A percentile compares a stretch with the other conserved stretches of the same genome.
Evolutionary conservation across 1,140 invertebrate genomes (phyloP).

Genomic region (Parasteatoda tepidariorum): DNA sequence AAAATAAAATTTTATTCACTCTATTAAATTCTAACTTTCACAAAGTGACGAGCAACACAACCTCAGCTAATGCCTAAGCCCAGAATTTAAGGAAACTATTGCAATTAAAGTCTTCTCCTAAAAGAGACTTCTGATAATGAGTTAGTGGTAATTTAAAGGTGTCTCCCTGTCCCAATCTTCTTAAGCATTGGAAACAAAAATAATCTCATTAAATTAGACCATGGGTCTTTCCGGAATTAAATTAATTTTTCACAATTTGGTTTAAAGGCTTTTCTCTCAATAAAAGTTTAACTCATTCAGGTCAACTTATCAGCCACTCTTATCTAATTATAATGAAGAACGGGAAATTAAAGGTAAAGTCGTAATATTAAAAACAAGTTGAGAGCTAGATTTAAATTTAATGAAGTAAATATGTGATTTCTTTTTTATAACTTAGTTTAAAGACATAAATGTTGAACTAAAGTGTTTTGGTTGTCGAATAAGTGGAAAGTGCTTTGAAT

Average conservation of each 20-base stretch:
- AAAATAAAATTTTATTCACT: too few species aligned
- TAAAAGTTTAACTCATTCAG: not conserved
- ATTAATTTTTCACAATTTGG: slow-evolving; percentile 56
- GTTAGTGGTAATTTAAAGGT: slow-evolving; percentile 35
- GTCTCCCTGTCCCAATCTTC: slow-evolving; percentile 17
- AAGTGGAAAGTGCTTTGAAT: too few species aligned
- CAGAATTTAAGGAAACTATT: not conserved
- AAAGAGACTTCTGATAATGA: slow-evolving; percentile 50
- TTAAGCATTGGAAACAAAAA: slow-evolving; percentile 47
- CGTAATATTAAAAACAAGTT: slow-evolving; percentile 1
- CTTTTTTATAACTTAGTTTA: too few species aligned
- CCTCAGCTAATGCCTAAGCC: not conserved
- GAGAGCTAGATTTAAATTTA: too few species aligned
- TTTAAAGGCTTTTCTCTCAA: not conserved
- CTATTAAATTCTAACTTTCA: too few species aligned
- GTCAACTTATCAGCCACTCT: slow-evolving; percentile 36
- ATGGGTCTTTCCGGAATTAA: slow-evolving; percentile 47
- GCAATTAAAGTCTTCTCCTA: slow-evolving; percentile 44
- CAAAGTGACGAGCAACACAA: too few species aligned
- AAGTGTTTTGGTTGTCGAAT: too few species aligned
- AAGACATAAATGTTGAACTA: too few species aligned
- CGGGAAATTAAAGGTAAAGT: slow-evolving; percentile 45
- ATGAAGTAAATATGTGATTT: too few species aligned
- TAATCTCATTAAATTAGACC: slow-evolving; percentile 53
- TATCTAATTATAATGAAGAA: slow-evolving; percentile 56